Conservation (phyloP, 1,140 invertebrate species). For the Druon quercuslanigerum region DNA sequence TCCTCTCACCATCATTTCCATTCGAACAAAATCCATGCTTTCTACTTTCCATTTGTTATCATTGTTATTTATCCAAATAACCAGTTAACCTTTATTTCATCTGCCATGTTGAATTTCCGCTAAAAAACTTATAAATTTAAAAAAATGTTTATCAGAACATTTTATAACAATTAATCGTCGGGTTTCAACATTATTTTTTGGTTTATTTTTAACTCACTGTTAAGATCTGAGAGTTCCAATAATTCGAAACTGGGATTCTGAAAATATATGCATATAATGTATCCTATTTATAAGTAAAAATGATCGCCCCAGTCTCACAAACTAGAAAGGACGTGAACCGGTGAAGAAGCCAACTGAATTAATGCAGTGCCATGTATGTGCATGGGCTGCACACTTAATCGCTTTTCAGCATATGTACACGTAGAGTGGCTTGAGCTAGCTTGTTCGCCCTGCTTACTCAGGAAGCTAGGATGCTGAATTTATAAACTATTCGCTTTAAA, state of each 20-base stretch:
- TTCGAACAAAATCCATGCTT: too few species aligned
- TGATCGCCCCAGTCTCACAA: not conserved
- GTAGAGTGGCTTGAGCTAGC: conserved; percentile 5
- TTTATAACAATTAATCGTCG: too few species aligned
- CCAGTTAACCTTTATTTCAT: too few species aligned
- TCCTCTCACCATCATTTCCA: too few species aligned
- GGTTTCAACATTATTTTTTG: too few species aligned
- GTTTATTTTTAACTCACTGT: too few species aligned
- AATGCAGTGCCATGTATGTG: conserved; percentile 12
- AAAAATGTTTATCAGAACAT: too few species aligned
- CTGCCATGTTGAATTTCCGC: too few species aligned
- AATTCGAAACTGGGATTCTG: not conserved
- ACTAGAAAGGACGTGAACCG: conserved; percentile 7
- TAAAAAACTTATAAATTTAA: too few species aligned
- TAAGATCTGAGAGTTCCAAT: not conserved
- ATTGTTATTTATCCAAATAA: too few species aligned
- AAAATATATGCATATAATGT: conserved; percentile 24
- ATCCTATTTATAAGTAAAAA: conserved; percentile 23
- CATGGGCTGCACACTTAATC: conserved; percentile 21
- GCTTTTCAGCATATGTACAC: not conserved
- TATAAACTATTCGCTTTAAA: conserved; percentile 37
- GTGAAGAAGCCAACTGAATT: conserved; percentile 18
- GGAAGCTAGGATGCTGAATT: conserved; percentile 34
- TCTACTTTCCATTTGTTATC: too few species aligned
- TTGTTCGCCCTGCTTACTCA: conserved; percentile 20